A percentile compares a stretch with the other conserved stretches of the same genome.
phyloP scores from a whole-genome alignment of 2,113 vertebrate species.

The Beaufortia kweichowensis region DNA sequence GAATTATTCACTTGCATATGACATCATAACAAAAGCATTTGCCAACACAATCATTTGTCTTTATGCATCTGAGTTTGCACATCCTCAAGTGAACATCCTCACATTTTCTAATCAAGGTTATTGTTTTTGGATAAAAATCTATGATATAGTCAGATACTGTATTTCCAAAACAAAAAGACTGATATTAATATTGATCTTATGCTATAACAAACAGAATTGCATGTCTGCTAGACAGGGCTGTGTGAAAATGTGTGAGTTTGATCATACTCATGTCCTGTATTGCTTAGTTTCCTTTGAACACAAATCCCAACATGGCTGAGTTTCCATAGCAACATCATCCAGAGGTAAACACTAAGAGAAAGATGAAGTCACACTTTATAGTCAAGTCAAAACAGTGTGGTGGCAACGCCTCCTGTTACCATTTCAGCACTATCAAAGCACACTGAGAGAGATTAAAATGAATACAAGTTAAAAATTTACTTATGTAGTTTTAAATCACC shows the following conservation, averaged over 20 bases:
- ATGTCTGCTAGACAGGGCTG: neutral
- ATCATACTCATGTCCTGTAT: slow-evolving; percentile 14
- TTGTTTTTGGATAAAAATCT: slow-evolving; percentile 3
- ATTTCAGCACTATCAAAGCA: slow-evolving; percentile 1
- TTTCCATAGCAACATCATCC: slow-evolving; percentile 30
- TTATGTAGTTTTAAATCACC: neutral
- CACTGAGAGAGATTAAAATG: slow-evolving; percentile 6
- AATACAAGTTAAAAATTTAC: neutral
- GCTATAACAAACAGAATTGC: neutral
- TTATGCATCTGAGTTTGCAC: slow-evolving; percentile 1
- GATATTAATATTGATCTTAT: slow-evolving; percentile 17
- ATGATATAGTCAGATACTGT: neutral
- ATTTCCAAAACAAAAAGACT: slow-evolving; percentile 17
- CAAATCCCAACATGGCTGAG: slow-evolving; percentile 18
- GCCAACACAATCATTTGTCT: slow-evolving; percentile 29
- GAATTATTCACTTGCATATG: slow-evolving; percentile 11
- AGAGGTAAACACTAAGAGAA: slow-evolving; percentile 30
- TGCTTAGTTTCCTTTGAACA: slow-evolving; percentile 5
- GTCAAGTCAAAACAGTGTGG: slow-evolving; percentile 15
- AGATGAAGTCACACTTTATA: slow-evolving; percentile 27
- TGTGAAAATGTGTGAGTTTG: slow-evolving; percentile 3
- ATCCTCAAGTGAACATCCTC: neutral
- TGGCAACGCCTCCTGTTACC: slow-evolving; percentile 1
- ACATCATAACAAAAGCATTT: neutral
- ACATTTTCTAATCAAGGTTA: slow-evolving; percentile 12